Percentiles rank a stretch among this genome's conserved stretches.
Evolutionary conservation across 2,113 vertebrate genomes (phyloP).

Genomic region (Bothrops jararaca): DNA sequence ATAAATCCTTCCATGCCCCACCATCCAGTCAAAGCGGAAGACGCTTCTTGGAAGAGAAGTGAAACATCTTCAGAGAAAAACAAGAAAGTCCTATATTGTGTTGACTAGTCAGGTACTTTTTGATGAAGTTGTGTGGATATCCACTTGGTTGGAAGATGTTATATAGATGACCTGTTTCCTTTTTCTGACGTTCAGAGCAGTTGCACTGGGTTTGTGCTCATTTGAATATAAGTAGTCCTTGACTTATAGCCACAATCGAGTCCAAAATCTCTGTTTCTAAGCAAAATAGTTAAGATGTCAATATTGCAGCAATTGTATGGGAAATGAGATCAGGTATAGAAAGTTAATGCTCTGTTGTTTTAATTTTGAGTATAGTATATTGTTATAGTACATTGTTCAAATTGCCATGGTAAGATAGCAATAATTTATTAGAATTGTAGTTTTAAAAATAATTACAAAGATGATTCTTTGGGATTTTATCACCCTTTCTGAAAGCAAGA

Average conservation of each 20-base stretch:
- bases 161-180: neutral
- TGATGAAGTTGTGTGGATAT: neutral
- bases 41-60: too few species aligned
- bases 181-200: neutral
- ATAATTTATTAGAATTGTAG: neutral
- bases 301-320: neutral
- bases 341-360: neutral
- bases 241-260: neutral
- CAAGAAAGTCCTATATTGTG: neutral
- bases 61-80: too few species aligned
- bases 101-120: neutral
- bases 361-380: neutral
- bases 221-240: neutral
- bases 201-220: neutral
- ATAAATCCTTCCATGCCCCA: too few species aligned
- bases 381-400: neutral
- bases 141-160: neutral
- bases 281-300: neutral
- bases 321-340: neutral
- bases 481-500: neutral
- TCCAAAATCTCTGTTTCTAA: neutral
- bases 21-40: too few species aligned
- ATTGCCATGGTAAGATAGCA: neutral
- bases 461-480: neutral
- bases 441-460: neutral